These are phyloP conservation scores for Dissostichus mawsoni DNA, from an alignment of 2,113 vertebrate species.

Conservation along the genomic window DNA sequence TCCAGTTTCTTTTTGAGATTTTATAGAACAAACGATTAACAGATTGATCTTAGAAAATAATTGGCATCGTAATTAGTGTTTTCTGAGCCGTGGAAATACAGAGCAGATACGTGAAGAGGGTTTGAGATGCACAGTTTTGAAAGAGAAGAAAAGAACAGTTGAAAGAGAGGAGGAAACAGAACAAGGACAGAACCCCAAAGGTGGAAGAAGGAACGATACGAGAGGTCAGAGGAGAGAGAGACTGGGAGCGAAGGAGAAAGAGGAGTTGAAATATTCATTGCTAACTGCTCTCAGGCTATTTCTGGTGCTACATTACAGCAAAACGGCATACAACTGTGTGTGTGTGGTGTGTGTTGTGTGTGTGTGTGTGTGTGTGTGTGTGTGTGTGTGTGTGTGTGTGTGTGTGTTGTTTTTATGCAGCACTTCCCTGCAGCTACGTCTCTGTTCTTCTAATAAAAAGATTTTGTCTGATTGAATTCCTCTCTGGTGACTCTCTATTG, in stretches of 20 bases:
- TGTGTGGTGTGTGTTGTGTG: slow-evolving; percentile 4
- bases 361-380: slow-evolving; percentile 16
- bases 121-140: not conserved
- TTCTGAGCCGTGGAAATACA: too few relatives aligned
- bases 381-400: slow-evolving; percentile 11
- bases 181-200: too few relatives aligned
- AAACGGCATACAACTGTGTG: not conserved
- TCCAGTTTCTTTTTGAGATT: too few relatives aligned
- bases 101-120: not conserved
- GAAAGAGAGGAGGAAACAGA: too few relatives aligned
- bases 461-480: not conserved
- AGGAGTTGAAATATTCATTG: slow-evolving; percentile 50
- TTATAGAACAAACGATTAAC: too few relatives aligned
- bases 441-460: slow-evolving; percentile 12
- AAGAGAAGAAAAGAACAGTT: too few relatives aligned
- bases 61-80: too few relatives aligned
- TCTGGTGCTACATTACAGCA: slow-evolving; percentile 20
- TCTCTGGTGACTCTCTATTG: not conserved
- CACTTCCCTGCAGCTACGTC: slow-evolving; percentile 14
- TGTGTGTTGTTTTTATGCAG: not conserved
- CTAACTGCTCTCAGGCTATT: slow-evolving; percentile 50
- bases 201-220: too few relatives aligned
- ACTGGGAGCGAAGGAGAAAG: not conserved
- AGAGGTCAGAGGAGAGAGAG: too few relatives aligned
- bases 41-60: too few relatives aligned